Evolutionary conservation across 2,113 vertebrate species (phyloP).

Genomic region (Tragelaphus imberbis): DNA sequence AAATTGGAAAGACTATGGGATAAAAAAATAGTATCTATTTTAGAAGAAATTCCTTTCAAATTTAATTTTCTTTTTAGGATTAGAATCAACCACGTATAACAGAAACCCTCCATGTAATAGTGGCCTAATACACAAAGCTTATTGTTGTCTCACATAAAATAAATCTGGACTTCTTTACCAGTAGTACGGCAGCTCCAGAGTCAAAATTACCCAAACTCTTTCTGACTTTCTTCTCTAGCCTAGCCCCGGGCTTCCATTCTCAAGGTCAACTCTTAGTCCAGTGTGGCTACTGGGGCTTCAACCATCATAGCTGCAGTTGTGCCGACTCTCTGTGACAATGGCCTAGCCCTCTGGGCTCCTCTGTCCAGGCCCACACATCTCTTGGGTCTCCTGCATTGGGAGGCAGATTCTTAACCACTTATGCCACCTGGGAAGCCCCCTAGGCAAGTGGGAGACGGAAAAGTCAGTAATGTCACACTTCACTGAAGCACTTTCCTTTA

Average conservation of each 20-base stretch:
- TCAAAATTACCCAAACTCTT: background rate
- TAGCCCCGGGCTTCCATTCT: background rate
- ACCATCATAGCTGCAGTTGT: background rate
- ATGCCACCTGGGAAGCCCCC: background rate
- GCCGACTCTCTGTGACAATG: background rate
- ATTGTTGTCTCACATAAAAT: background rate
- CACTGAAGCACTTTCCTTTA: background rate
- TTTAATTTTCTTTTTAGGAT: background rate
- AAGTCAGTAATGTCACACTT: background rate
- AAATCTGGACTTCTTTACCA: background rate
- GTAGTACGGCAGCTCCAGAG: background rate
- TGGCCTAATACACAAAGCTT: background rate
- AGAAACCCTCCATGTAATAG: background rate
- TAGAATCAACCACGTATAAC: background rate
- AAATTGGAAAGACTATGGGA: background rate
- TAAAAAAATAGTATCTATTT: background rate
- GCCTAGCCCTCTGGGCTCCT: background rate
- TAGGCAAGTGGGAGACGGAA: background rate
- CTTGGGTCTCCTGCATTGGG: background rate
- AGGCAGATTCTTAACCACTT: background rate
- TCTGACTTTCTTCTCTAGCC: background rate
- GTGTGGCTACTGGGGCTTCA: background rate
- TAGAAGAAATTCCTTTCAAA: background rate
- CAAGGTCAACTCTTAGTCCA: background rate
- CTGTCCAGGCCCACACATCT: background rate